Base-by-base conservation (phyloP, 2,888 invertebrate species). In the Drosophila demipolita region DNA sequence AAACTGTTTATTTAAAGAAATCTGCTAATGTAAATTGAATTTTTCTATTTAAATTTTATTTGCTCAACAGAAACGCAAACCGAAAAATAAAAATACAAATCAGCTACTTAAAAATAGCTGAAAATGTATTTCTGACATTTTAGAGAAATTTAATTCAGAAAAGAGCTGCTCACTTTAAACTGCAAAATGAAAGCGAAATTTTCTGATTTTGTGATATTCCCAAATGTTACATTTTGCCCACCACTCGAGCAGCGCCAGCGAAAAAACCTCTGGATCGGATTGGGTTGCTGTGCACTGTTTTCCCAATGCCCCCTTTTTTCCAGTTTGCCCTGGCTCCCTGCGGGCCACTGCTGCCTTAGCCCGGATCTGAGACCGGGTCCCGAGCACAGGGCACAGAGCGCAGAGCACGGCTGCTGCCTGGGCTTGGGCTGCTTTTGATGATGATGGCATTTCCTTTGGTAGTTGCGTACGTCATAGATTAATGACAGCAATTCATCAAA, bases 391-490 rank as follows among this genome's bases (percentile, higher is more conserved):
- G 71, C 42, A 62, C 66, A 65, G 50, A 54, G 71, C 42, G 7
- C 49, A 15, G 48, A 45, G 64, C 68, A 76, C 73, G 80, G 83
- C 77, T 89, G 85, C 66, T 75, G 75, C 68, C 29, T 76, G 79
- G 29, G 29, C 75, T 71, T 87, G 90, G 75, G 87, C 82, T 90
- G 90, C 86, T 83, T 88, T 90, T 89, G 88, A 88, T 89, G 88
- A 91, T 90, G 89, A 87, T 89, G 89, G 89, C 89, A 90, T 91
- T 89, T 89, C 89, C 91, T 89, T 89, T 90, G 92, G 91, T 91
- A 93, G 93, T 92, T 93, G 92, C 92, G 92, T 92, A 92, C 93
- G 93, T 93, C 93, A 93, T 93, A 93, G 93, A 93, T 93, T 93
- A 93, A 93, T 93, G 93, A 90, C 91, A 86, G 87, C 91, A 91